These are phyloP conservation scores for Capreolus pygargus DNA, from an alignment of 2,113 vertebrate genomes.

Conservation along the genomic window DNA sequence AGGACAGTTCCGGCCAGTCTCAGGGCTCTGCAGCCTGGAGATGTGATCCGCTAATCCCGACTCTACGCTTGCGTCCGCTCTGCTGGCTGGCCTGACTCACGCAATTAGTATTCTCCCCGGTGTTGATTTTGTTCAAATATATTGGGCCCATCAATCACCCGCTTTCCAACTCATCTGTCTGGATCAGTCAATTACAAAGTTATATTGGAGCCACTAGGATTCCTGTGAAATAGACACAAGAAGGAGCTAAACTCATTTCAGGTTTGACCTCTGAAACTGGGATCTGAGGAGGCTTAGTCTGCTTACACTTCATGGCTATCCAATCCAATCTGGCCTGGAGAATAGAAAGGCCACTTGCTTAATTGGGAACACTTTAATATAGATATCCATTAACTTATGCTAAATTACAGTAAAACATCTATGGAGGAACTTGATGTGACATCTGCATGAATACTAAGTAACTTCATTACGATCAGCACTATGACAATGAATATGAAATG, in stretches of 20 bases:
- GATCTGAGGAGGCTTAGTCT: conserved; percentile 39
- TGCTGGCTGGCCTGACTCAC: conserved; percentile 34
- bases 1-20: not conserved
- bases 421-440: conserved; percentile 48
- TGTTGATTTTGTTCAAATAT: conserved; percentile 76
- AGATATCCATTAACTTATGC: conserved; percentile 73
- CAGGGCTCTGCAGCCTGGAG: not conserved
- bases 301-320: conserved; percentile 69
- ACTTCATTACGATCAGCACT: conserved; percentile 55
- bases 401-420: conserved; percentile 49
- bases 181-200: conserved; percentile 83
- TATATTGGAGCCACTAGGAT: conserved; percentile 74
- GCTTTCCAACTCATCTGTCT: conserved; percentile 80
- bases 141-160: conserved; percentile 83
- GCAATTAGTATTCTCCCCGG: conserved; percentile 75
- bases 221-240: conserved; percentile 71
- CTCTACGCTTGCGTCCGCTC: not conserved
- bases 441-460: conserved; percentile 65
- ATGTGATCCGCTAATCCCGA: not conserved
- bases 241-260: conserved; percentile 79
- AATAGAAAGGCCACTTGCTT: conserved; percentile 43
- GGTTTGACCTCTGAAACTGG: conserved; percentile 74
- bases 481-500: conserved; percentile 59
- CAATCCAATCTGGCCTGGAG: conserved; percentile 47
- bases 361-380: conserved; percentile 28